phyloP scores from a whole-genome alignment of 2,888 invertebrate species.

The Drosophila vallismaia region DNA sequence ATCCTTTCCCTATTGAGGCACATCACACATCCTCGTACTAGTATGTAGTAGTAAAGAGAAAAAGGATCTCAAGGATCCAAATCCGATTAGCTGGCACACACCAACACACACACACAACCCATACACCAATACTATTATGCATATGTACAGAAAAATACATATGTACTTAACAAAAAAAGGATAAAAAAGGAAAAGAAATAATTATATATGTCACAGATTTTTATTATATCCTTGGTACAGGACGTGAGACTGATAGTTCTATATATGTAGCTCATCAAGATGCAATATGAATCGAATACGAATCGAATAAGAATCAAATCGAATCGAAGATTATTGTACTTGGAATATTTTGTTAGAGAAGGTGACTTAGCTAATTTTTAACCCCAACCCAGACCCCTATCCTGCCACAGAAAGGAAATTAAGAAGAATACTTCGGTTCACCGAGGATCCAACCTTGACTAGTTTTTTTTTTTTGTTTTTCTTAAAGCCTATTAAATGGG shows the following conservation, averaged over 20 bases:
- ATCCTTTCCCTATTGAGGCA: constrained; percentile 2
- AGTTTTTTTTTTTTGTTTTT: neutral
- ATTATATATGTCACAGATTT: constrained; percentile 48
- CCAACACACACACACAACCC: constrained; percentile 8
- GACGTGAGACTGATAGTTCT: constrained; percentile 82
- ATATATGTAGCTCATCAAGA: constrained; percentile 72
- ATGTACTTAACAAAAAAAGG: constrained; percentile 42
- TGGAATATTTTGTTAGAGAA: constrained; percentile 55
- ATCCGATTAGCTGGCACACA: constrained; percentile 19
- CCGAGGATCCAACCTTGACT: neutral
- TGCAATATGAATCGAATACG: constrained; percentile 1
- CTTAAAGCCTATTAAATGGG: neutral
- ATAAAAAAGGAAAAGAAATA: constrained; percentile 7
- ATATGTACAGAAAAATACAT: constrained; percentile 34
- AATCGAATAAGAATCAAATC: neutral
- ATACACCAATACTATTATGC: constrained; percentile 18
- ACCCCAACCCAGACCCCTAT: neutral
- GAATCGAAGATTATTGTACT: constrained; percentile 53
- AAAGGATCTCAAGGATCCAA: neutral
- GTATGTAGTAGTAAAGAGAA: neutral
- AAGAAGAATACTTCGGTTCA: neutral
- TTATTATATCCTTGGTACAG: constrained; percentile 72
- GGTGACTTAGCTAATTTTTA: constrained; percentile 45
- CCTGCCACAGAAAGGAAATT: neutral
- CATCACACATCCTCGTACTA: neutral